Base-by-base conservation (phyloP, 1,140 invertebrate species). In the Rhyzopertha dominica region DNA sequence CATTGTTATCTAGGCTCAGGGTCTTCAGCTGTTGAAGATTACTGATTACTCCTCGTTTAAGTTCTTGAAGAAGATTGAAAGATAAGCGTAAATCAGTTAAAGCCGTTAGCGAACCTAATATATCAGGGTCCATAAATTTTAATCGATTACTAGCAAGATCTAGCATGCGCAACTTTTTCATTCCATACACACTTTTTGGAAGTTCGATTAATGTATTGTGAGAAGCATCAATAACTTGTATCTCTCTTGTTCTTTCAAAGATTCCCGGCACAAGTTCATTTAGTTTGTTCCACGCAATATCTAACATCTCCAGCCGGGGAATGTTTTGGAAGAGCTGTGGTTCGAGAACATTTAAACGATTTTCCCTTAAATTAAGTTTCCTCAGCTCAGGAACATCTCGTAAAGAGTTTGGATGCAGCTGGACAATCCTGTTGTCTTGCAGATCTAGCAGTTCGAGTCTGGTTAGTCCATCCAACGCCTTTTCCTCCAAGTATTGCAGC, bases 121-220 rank as follows among this genome's bases (percentile, higher is more conserved):
- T 75, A 58, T 81, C 80, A 2, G 80, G 74, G 34, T 81, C 75
- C 26, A 88, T 68, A 41, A 74, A 69, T 45, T 80, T 80, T n/a
- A 91, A 73, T 47, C 84, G 77, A 68, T 93, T 94, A 59, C 80
- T 80, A 58, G 84, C 86, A 31, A 90, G 66, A 63, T 90, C 87
- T 12, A 94, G 69, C 29, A 77, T 67, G 59, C 80, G 74, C 10
- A 91, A 65, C 40, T 77, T 76, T 14, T 76, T 74, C 39, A 90
- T 70, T 46, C 77, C 76, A 29, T 80, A 77, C 40, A 91, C 65
- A 23, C 82, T 81, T 29, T 73, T 69, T 3, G 85, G 84, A 42
- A 94, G 74, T 54, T 82, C 75, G 1, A 76, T 74, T 32, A 94
- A 63, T 47, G 77, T 76, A 66, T 93, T 93, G 47, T 85, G 78